Evolutionary conservation across 2,113 vertebrate species (phyloP).

Genomic region (Ploceus nigricollis): DNA sequence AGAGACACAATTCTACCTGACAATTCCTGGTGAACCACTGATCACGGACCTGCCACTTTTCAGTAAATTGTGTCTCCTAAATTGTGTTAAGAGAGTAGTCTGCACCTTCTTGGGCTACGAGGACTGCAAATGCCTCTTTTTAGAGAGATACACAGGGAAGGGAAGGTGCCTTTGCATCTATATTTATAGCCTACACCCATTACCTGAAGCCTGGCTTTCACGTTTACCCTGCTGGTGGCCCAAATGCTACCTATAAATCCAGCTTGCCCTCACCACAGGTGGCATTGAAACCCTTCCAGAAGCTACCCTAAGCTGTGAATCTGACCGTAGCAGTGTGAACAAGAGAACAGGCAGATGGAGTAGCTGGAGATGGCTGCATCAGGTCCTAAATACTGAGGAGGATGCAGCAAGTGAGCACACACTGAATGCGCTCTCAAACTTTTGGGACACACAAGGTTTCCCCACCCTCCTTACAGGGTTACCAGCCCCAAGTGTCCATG

Average conservation of each 20-base stretch:
- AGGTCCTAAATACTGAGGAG: neutral
- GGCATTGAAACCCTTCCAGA: neutral
- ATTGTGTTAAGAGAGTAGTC: neutral
- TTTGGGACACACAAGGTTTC: neutral
- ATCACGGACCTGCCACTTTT: neutral
- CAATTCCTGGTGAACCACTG: neutral
- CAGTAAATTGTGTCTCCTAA: neutral
- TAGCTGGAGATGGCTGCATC: neutral
- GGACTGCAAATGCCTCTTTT: neutral
- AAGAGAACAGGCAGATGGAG: neutral
- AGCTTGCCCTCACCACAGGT: neutral
- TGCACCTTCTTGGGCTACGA: accelerated
- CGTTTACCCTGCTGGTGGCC: neutral
- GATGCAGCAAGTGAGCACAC: no score
- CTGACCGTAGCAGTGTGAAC: neutral
- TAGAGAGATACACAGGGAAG: neutral
- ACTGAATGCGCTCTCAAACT: neutral
- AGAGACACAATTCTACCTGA: neutral
- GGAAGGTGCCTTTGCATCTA: neutral
- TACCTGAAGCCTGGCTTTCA: neutral
- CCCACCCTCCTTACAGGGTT: neutral
- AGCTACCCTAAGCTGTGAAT: neutral
- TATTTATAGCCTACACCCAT: no score
- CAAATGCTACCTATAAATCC: neutral
- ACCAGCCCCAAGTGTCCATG: neutral